Base-by-base conservation (phyloP, 2,797 vertebrate species). In the Moxostoma hubbsi region DNA sequence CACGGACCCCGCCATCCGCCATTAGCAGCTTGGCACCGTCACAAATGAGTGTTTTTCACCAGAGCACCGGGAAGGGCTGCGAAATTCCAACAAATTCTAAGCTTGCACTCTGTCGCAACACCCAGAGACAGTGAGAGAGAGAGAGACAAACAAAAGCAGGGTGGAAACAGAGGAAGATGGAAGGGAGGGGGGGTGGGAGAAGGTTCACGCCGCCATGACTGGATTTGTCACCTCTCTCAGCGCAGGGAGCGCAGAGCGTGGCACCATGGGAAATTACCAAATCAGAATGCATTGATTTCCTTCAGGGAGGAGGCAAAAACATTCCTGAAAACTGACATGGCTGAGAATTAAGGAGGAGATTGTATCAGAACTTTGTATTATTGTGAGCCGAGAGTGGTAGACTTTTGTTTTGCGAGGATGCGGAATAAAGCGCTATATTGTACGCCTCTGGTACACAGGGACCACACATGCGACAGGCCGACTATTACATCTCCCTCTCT, bases 261-360 rank as follows among this genome's bases (percentile, higher is more conserved):
- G 94, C 94, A 96, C 92, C 96, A 85, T 95, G 96, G 97, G 96
- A 97, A 97, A 97, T 96, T 94, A 97, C 89, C 86, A 92, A 95
- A 95, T 93, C 94, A 93, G 94, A 96, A 95, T 89, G 91, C 95
- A 96, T 96, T 94, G 96, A 97, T 97, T 97, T 96, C 85, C 87
- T 86, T 84, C 82, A 77, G 87, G 86, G 84, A 85, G 81, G 78
- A 86, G 82, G 83, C 61, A 74, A 89, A 90, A 92, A 88, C 84
- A 86, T 62, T 77, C 69, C 86, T 81, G 87, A 87, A 92, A 0
- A 90, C 90, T 88, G 91, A 89, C 89, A 92, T 89, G 90, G 92
- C 90, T 89, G 93, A 93, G 93, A 94, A 94, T 94, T 92, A 93
- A 93, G 85, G 86, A 89, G 90, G 89, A 92, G 86, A 92, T 93